phyloP scores from a whole-genome alignment of 2,888 invertebrate species.

The Ormyrus labotus region DNA sequence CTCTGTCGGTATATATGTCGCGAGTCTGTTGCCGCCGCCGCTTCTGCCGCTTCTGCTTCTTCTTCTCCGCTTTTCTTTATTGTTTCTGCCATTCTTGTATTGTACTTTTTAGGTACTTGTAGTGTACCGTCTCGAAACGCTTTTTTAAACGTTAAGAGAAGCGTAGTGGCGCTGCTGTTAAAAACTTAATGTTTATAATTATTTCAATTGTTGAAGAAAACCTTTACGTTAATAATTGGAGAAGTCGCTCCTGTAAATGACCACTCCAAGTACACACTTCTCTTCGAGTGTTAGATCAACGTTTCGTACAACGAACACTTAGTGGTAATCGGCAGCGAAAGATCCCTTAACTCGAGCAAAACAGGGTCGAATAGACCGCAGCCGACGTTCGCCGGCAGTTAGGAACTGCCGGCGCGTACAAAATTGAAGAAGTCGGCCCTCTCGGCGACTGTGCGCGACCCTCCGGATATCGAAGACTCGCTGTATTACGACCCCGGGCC shows the following conservation, averaged over 20 bases:
- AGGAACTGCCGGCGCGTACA: conserved; percentile 40
- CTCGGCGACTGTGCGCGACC: conserved; percentile 57
- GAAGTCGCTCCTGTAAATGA: no score
- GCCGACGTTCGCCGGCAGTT: conserved; percentile 4
- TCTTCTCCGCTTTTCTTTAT: conserved; percentile 16
- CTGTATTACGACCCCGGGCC: conserved; percentile 58
- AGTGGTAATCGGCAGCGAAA: conserved; percentile 4
- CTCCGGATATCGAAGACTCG: conserved; percentile 72
- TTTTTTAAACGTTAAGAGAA: no score
- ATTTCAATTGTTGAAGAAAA: no score
- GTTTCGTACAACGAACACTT: not conserved
- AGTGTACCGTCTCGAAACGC: no score
- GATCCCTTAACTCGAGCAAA: conserved; percentile 1
- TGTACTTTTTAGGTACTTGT: no score
- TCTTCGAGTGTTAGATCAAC: no score
- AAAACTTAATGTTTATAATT: no score
- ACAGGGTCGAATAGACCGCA: not conserved
- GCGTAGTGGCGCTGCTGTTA: no score
- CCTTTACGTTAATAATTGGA: no score
- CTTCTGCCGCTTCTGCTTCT: conserved; percentile 40
- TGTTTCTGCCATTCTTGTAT: not conserved
- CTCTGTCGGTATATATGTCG: conserved; percentile 1
- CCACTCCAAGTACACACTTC: no score
- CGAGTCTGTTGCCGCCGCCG: conserved; percentile 39
- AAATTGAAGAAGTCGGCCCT: conserved; percentile 55